Base-by-base conservation (phyloP, 2,797 vertebrate genomes). In the Hapalemur alaotrensis region DNA sequence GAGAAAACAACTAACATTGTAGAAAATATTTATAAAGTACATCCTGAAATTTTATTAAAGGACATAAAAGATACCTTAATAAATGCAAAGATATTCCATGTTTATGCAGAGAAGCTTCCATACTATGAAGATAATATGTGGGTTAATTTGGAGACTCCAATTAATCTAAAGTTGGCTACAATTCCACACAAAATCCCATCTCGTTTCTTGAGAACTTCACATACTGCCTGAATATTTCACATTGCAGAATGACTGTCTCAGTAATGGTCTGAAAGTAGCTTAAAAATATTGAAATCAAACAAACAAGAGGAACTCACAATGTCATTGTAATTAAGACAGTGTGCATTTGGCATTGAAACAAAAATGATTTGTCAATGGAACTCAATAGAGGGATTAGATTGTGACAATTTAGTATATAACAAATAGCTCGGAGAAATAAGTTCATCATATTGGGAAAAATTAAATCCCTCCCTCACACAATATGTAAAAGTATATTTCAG, bases 41-140 rank as follows among this genome's bases (percentile, higher is more conserved):
- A 87, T 88, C 72, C 72, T 85, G 90, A 96, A 92, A 79, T 43
- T 94, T 97, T 93, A 94, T 96, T 96, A 93, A 96, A 95, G 87
- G 63, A 70, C 54, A 76, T 96, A 89, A 97, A 93, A 89, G 73
- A 80, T 63, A 83, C 25, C n/a, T 79, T 96, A 93, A 95, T 91
- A 96, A 91, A 87, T 93, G 89, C 86, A 96, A 88, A 96, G 75
- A 89, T 96, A 95, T 67, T 94, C 78, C 41, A 91, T 54, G 83
- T 89, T 93, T 97, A 88, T 83, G 25, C 70, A 70, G 35, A 61
- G 54, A 96, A 91, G 75, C 41, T 12, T 54, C 63, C 9, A 46
- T 5, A 43, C 57, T 80, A 65, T 91, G 83, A 95, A 92, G 88
- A 88, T 92, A 96, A 94, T 32, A 67, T 75, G 75, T 89, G 48